Evolutionary conservation across 2,113 vertebrate genomes (phyloP).

Genomic region (Stigmatopora argus): DNA sequence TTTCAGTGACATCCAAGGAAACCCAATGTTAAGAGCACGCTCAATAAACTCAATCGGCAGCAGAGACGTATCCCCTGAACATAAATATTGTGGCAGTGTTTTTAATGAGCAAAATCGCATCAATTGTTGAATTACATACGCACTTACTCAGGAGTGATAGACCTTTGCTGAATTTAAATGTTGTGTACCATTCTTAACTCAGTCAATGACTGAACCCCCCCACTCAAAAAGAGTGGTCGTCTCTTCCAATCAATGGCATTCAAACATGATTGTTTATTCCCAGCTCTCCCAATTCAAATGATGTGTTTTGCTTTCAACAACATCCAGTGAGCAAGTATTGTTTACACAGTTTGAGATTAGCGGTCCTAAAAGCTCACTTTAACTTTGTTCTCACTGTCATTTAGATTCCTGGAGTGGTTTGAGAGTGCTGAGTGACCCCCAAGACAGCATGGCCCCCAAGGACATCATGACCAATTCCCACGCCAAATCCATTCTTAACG

Average conservation of each 20-base stretch:
- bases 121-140: background rate
- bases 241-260: no score
- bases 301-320: no score
- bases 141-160: no score
- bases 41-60: background rate
- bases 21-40: background rate
- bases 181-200: no score
- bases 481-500: slow-evolving; percentile 96
- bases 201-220: no score
- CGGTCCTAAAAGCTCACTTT: background rate
- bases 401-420: slow-evolving; percentile 48
- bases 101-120: background rate
- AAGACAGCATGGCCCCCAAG: slow-evolving; percentile 88
- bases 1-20: background rate
- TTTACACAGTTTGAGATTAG: background rate
- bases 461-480: slow-evolving; percentile 99
- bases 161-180: no score
- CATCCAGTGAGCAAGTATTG: background rate
- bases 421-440: slow-evolving; percentile 40
- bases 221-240: no score
- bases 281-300: no score
- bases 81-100: background rate
- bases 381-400: background rate
- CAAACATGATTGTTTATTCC: no score
- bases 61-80: no score